Evolutionary conservation across 2,113 vertebrate species (phyloP), one percentile per base, ranked within the genome.

Genomic region (Neopipo cinnamomea): DNA sequence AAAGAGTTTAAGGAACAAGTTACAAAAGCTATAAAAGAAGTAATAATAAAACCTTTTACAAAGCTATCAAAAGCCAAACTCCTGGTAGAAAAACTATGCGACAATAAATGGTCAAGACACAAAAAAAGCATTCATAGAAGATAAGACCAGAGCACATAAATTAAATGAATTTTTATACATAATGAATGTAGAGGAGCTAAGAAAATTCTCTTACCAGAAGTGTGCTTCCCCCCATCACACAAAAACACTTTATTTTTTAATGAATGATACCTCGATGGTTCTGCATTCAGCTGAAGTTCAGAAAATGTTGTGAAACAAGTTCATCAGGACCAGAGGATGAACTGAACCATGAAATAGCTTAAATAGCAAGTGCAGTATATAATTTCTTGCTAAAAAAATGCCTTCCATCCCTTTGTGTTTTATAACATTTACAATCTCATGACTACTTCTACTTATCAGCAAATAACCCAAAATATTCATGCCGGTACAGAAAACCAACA

Each of bases 131-230:
- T 63, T 90, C 30, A 63, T 5, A 72, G 47, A 74, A 41, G n/a
- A 67, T 78, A 93, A 71, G 23, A 33, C 35, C 74, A 85, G 39
- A 82, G 33, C 12, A 63, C 66, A 82, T 50, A 88, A 93, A 83
- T n/a, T 28, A 70, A 88, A 76, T 73, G 4, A 65, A 31, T 49
- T 91, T 74, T 81, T 93, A 58, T 53, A 35, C 12, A 19, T 17
- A 49, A 5, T 18, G 14, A 91, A 61, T 14, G 6, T 3, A 9
- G 31, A 91, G 39, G 24, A 35, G 21, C 39, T 84, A 33, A 66
- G 50, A 84, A 84, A 74, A 77, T 53, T 80, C 28, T 62, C 35
- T 37, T 15, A 68, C 41, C 15, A 78, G 46, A 65, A 93, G 50
- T 10, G 8, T 39, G 4, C 42, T 71, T 58, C 14, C 21, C 5